A percentile compares a stretch with the other conserved stretches of the same genome.
These are phyloP conservation scores for Psittacara wagleri DNA, from an alignment of 2,113 vertebrate species.

Conservation along the genomic window DNA sequence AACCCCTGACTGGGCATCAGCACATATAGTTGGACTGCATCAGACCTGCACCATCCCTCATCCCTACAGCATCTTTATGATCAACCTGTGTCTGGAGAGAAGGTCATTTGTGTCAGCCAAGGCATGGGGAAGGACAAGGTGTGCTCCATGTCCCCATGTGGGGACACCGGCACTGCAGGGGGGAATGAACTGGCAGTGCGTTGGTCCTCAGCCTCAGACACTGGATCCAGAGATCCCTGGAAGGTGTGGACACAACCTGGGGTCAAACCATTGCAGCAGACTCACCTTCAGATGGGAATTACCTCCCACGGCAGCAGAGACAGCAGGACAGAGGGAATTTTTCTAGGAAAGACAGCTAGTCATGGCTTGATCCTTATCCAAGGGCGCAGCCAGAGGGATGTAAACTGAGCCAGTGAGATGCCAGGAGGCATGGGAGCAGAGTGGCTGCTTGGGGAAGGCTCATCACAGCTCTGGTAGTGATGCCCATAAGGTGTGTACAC, in stretches of 20 bases:
- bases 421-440: not conserved
- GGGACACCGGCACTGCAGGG: fast-evolving
- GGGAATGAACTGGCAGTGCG: not conserved
- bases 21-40: fast-evolving
- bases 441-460: not conserved
- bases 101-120: not conserved
- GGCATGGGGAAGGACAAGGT: not conserved
- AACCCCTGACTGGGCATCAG: not conserved
- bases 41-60: not conserved
- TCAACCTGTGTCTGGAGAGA: not conserved
- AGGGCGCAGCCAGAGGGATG: not conserved
- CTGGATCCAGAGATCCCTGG: not conserved
- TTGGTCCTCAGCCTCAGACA: not conserved
- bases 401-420: not conserved
- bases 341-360: not conserved
- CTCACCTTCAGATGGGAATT: fast-evolving
- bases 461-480: not conserved
- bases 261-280: not conserved
- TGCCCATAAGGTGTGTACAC: fast-evolving
- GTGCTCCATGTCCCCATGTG: fast-evolving
- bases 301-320: not conserved
- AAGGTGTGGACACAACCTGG: not conserved
- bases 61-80: not conserved
- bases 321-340: not conserved
- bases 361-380: not conserved